These are phyloP conservation scores for Poecilus cupreus DNA, from an alignment of 2,888 invertebrate genomes.

Conservation along the genomic window DNA sequence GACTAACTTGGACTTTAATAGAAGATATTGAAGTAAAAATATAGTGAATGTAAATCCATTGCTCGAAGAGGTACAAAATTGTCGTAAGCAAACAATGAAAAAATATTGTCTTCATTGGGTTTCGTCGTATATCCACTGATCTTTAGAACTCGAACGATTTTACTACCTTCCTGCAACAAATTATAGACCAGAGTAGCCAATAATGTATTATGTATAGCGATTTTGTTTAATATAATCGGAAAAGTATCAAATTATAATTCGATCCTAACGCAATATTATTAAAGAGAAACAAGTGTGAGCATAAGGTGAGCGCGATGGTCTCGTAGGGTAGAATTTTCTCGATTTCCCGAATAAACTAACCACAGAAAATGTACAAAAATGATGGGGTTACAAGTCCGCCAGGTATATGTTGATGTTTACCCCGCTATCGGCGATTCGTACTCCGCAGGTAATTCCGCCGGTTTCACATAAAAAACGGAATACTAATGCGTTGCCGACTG, in stretches of 20 bases:
- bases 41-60: too few species aligned
- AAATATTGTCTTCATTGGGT: too few species aligned
- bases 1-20: too few species aligned
- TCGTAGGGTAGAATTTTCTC: slow-evolving; percentile 9
- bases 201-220: too few species aligned
- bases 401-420: slow-evolving; percentile 8
- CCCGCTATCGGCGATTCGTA: neutral
- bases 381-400: slow-evolving; percentile 15
- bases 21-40: too few species aligned
- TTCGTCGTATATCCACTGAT: too few species aligned
- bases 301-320: slow-evolving; percentile 13
- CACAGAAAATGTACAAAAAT: slow-evolving; percentile 51
- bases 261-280: neutral
- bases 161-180: too few species aligned
- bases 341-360: slow-evolving; percentile 51
- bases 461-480: slow-evolving; percentile 52
- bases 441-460: slow-evolving; percentile 48
- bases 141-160: too few species aligned
- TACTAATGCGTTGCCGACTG: slow-evolving; percentile 41
- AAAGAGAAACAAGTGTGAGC: slow-evolving; percentile 28
- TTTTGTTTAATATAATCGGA: too few species aligned
- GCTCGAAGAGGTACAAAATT: too few species aligned
- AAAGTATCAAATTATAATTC: neutral
- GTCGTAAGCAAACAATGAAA: too few species aligned
- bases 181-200: too few species aligned